These are phyloP conservation scores for Gymnogyps californianus DNA, from an alignment of 2,113 vertebrate genomes.

Conservation along the genomic window DNA sequence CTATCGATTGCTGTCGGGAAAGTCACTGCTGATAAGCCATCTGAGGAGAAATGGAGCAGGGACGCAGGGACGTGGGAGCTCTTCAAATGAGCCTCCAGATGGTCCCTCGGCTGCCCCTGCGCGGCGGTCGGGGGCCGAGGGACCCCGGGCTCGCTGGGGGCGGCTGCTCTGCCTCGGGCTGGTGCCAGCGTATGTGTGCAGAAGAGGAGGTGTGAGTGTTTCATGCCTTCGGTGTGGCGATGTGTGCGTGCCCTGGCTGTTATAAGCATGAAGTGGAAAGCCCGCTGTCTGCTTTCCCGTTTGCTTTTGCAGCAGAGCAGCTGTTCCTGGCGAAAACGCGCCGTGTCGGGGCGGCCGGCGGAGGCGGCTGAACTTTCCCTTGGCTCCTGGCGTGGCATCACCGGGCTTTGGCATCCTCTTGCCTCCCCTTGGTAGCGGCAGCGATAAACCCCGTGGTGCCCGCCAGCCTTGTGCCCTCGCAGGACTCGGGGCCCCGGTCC, in stretches of 20 bases:
- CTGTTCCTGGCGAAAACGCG: neutral
- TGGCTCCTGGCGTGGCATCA: neutral
- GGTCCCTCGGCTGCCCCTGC: neutral
- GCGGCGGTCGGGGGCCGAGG: neutral
- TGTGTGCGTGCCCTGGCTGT: neutral
- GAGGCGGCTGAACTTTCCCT: neutral
- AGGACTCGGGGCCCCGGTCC: neutral
- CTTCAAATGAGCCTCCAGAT: neutral
- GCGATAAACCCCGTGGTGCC: neutral
- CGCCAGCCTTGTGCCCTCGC: neutral
- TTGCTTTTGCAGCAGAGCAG: neutral
- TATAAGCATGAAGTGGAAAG: neutral
- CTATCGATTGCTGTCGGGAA: slow-evolving; percentile 76
- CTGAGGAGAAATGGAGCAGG: slow-evolving; percentile 35
- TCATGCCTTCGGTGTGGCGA: neutral
- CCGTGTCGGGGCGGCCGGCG: neutral
- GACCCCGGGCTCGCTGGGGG: neutral
- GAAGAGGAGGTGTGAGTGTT: neutral
- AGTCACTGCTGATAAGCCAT: slow-evolving; percentile 70
- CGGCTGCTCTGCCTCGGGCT: neutral
- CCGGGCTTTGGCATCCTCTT: neutral
- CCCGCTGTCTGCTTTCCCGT: neutral
- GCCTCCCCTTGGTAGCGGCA: neutral
- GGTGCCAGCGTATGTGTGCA: neutral
- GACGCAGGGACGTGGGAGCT: neutral